These are phyloP conservation scores for Eudyptes chrysolophus DNA, from an alignment of 2,113 vertebrate species.

Conservation along the genomic window DNA sequence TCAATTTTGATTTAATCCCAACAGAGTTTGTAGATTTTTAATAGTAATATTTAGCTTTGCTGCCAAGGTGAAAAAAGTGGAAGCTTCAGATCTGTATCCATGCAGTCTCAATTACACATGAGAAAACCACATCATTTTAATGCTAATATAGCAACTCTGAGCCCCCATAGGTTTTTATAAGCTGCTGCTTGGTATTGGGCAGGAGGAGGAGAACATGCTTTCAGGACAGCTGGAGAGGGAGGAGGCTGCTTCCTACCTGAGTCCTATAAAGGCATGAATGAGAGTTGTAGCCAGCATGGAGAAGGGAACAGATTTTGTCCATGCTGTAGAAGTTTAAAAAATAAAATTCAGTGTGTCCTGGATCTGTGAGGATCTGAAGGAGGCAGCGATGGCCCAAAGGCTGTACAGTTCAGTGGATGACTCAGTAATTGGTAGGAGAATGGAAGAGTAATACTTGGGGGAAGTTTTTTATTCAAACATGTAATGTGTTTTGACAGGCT, in stretches of 20 bases:
- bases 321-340: not conserved
- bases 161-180: not conserved
- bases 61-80: not conserved
- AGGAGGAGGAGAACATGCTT: not conserved
- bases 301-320: not conserved
- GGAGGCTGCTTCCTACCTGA: not conserved
- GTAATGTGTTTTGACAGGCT: not conserved
- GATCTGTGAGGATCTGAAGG: not conserved
- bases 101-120: not conserved
- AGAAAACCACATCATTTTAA: not conserved
- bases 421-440: not conserved
- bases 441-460: not conserved
- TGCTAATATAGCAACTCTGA: not conserved
- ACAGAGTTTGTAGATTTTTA: not conserved
- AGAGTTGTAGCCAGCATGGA: not conserved
- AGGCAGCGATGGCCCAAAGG: not conserved
- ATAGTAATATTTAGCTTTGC: not conserved
- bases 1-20: not conserved
- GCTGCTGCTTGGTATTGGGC: not conserved
- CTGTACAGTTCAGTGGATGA: not conserved
- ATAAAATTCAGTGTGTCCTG: not conserved
- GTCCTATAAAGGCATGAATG: not conserved
- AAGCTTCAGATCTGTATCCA: not conserved
- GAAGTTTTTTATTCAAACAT: not conserved
- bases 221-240: not conserved